A percentile compares a stretch with the other conserved stretches of the same genome.
Evolutionary conservation across 2,113 vertebrate genomes (phyloP).

Genomic region (Syrmaticus mikado): DNA sequence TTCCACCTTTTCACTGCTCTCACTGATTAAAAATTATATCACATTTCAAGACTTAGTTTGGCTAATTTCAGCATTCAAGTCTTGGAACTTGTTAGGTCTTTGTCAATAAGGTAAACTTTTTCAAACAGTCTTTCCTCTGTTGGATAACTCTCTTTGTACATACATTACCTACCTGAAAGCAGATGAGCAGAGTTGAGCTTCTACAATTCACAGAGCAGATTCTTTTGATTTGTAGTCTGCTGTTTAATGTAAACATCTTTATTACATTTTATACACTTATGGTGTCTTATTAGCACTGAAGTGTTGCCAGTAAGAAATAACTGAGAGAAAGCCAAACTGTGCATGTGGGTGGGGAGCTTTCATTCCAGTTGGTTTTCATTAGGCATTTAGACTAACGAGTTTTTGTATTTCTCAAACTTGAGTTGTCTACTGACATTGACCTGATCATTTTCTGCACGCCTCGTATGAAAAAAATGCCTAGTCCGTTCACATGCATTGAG

Average conservation of each 20-base stretch:
- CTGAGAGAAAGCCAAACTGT: slow-evolving; percentile 15
- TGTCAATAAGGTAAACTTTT: neutral
- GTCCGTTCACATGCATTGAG: accelerated
- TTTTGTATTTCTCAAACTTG: neutral
- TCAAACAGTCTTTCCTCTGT: neutral
- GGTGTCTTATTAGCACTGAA: slow-evolving; percentile 63
- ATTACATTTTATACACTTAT: slow-evolving; percentile 61
- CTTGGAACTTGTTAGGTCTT: neutral
- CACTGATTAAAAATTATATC: neutral
- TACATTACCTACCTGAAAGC: slow-evolving; percentile 22
- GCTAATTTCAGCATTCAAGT: neutral
- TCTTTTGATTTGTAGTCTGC: slow-evolving; percentile 47
- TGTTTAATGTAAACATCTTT: slow-evolving; percentile 69
- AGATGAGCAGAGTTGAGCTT: neutral
- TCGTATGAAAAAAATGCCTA: neutral
- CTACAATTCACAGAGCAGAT: neutral
- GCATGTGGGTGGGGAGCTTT: neutral
- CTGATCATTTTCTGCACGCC: accelerated
- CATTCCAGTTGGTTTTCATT: slow-evolving; percentile 15
- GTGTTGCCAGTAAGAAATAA: slow-evolving; percentile 56
- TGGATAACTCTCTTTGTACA: neutral
- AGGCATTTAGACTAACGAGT: accelerated
- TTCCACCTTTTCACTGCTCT: neutral
- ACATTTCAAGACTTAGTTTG: neutral
- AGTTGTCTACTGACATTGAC: neutral